phyloP scores from a whole-genome alignment of 2,113 vertebrate species.

The Myrmophylax atrothorax region DNA sequence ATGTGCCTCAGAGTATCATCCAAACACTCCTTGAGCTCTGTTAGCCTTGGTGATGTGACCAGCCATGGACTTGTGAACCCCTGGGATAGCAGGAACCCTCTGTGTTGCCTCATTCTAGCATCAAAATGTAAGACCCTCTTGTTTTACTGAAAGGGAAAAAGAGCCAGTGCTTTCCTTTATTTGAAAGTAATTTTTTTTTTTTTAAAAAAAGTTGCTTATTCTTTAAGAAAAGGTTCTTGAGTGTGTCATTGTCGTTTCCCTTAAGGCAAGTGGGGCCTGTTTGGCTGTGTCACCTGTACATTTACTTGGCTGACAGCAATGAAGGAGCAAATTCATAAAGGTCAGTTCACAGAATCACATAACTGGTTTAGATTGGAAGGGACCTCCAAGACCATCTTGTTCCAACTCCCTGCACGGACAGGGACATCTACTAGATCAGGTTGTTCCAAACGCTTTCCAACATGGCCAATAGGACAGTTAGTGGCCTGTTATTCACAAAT shows the following conservation, averaged over 20 bases:
- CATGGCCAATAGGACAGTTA: not conserved
- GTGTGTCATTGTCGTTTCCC: rapidly evolving
- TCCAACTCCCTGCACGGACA: not conserved
- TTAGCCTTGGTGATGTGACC: not conserved
- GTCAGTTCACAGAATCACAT: not conserved
- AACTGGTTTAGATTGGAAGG: not conserved
- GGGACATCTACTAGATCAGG: not conserved
- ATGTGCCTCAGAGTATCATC: too few relatives aligned
- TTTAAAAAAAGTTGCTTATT: not conserved
- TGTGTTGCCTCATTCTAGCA: not conserved
- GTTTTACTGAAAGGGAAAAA: not conserved
- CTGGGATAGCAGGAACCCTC: not conserved
- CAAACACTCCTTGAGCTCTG: too few relatives aligned
- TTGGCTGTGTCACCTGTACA: not conserved
- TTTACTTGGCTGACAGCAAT: not conserved
- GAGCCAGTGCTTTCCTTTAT: not conserved
- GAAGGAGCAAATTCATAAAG: not conserved
- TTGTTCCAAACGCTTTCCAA: not conserved
- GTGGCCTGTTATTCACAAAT: not conserved
- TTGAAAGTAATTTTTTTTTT: not conserved
- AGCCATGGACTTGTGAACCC: conserved; percentile 7
- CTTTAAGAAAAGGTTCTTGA: not conserved
- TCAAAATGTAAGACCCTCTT: not conserved
- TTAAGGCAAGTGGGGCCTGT: not conserved
- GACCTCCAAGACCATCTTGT: not conserved